Conservation (phyloP, 2,797 vertebrate genomes). For the Anguilla anguilla region DNA sequence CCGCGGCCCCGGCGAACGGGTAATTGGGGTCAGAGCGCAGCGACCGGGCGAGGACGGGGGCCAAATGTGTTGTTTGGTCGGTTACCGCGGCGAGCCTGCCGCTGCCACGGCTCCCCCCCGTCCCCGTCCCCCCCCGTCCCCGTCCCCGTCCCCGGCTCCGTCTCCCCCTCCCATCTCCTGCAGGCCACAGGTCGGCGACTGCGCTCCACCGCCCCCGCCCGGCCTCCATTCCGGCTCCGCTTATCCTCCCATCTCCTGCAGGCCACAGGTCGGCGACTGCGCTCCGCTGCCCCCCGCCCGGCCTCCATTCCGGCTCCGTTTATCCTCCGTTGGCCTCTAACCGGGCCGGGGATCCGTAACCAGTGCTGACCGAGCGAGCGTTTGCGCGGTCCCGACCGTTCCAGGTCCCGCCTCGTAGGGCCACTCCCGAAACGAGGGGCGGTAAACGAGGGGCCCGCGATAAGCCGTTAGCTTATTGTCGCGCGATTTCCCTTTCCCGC, state of each 20-base stretch:
- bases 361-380: neutral
- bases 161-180: conserved; percentile 5
- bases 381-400: neutral
- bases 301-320: conserved; percentile 29
- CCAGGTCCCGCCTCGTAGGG: neutral
- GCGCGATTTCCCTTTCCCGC: neutral
- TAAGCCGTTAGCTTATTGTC: conserved; percentile 10
- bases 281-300: conserved; percentile 11
- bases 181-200: neutral
- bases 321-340: neutral
- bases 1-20: conserved; percentile 78
- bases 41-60: conserved; percentile 61
- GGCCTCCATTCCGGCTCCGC: conserved; percentile 36
- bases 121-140: neutral
- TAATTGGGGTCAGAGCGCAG: conserved; percentile 76
- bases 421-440: neutral
- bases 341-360: neutral
- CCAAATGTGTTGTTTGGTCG: conserved; percentile 62
- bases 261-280: neutral
- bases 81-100: conserved; percentile 58
- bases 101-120: conserved; percentile 52
- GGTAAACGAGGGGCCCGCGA: neutral
- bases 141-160: conserved; percentile 30
- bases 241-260: neutral
- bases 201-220: neutral